These are phyloP conservation scores for Lycia hirtaria DNA, from an alignment of 2,888 invertebrate species.

Conservation along the genomic window DNA sequence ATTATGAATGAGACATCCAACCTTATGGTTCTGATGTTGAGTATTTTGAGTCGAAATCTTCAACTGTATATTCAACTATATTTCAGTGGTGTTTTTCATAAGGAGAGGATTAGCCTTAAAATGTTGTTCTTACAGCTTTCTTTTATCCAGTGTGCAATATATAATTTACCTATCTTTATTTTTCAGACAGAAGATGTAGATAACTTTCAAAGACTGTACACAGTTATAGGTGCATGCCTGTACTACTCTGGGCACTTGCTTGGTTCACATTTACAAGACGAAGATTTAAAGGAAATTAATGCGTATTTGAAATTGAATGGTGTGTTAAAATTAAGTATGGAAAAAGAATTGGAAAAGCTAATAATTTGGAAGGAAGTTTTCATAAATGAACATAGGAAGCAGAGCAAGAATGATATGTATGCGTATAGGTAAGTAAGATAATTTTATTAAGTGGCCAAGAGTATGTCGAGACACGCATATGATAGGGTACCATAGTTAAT, in stretches of 20 bases:
- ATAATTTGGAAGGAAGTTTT: conserved; percentile 92
- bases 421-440: conserved; percentile 64
- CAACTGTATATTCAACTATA: too few species aligned
- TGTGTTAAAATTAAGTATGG: conserved; percentile 88
- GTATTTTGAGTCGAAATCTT: too few species aligned
- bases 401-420: conserved; percentile 59
- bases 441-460: too few species aligned
- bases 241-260: conserved; percentile 90
- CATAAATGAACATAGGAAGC: conserved; percentile 77
- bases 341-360: conserved; percentile 88
- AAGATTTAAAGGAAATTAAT: conserved; percentile 91
- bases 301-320: conserved; percentile 91
- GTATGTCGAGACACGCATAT: too few species aligned
- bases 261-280: conserved; percentile 90
- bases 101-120: too few species aligned
- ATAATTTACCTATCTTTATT: conserved; percentile 16
- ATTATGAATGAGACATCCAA: too few species aligned
- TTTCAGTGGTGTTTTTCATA: too few species aligned
- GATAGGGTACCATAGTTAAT: too few species aligned
- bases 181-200: conserved; percentile 91
- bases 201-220: conserved; percentile 90
- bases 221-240: conserved; percentile 87
- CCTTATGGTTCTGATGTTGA: too few species aligned
- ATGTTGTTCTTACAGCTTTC: too few species aligned
- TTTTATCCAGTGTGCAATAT: too few species aligned